A percentile compares a stretch with the other conserved stretches of the same genome.
Conservation (phyloP, 2,888 invertebrate genomes). For the Imbricaverruca yamaguchii region DNA sequence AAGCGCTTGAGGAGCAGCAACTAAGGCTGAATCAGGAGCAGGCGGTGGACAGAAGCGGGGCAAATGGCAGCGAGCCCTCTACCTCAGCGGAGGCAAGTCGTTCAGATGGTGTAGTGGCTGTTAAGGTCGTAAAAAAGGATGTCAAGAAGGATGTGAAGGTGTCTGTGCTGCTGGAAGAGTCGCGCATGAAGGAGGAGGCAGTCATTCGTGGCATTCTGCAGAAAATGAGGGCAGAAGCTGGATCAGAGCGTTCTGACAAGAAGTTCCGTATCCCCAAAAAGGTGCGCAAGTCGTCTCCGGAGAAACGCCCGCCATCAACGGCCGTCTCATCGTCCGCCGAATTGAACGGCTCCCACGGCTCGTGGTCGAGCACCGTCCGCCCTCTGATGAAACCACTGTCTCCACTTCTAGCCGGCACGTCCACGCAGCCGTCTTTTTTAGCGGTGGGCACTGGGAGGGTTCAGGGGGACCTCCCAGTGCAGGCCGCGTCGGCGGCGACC, state of each 20-base stretch:
- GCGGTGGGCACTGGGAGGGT: slow-evolving; percentile 10
- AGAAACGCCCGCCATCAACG: not conserved
- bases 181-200: not conserved
- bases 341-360: not conserved
- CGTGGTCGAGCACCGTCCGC: not conserved
- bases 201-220: not conserved
- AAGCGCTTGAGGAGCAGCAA: not conserved
- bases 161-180: not conserved
- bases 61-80: too few relatives aligned
- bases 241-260: not conserved
- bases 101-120: too few relatives aligned
- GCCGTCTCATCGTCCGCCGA: not conserved
- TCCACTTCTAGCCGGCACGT: not conserved
- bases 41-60: not conserved
- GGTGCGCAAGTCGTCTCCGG: not conserved
- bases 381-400: not conserved
- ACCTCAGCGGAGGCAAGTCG: too few relatives aligned
- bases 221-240: not conserved
- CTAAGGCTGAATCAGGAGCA: not conserved
- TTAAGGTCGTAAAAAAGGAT: too few relatives aligned
- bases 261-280: slow-evolving; percentile 11
- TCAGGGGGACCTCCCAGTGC: slow-evolving; percentile 17
- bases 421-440: slow-evolving; percentile 3
- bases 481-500: not conserved
- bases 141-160: not conserved